These are phyloP conservation scores for Bucorvus abyssinicus DNA, from an alignment of 2,797 vertebrate species.

Conservation along the genomic window DNA sequence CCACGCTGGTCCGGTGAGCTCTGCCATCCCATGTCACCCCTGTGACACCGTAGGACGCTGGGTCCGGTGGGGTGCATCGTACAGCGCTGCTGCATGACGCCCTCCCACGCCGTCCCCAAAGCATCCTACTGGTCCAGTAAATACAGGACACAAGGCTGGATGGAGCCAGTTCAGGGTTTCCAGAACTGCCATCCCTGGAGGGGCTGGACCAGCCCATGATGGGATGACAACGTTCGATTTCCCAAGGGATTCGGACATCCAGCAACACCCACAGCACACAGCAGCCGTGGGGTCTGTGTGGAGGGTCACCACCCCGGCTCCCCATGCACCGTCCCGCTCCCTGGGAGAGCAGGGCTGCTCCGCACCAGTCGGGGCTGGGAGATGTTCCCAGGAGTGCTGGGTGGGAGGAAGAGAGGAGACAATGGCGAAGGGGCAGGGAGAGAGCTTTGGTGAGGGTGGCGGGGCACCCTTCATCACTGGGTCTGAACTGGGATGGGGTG, in stretches of 20 bases:
- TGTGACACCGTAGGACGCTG: rapidly evolving
- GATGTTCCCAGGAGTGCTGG: no score
- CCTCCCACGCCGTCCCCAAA: background rate
- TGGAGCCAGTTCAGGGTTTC: background rate
- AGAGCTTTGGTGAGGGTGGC: background rate
- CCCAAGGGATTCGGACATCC: background rate
- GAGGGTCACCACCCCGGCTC: background rate
- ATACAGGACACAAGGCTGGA: background rate
- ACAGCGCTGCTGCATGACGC: rapidly evolving
- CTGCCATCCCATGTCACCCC: background rate
- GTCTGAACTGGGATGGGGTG: no score
- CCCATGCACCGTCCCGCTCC: no score
- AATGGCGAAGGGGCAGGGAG: background rate
- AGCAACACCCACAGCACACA: no score
- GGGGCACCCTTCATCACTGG: background rate
- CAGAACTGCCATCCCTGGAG: no score
- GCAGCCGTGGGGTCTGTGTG: no score
- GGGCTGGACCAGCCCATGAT: background rate
- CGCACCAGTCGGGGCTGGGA: no score
- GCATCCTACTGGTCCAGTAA: background rate
- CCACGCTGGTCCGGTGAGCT: rapidly evolving
- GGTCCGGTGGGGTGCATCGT: rapidly evolving
- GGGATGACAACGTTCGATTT: background rate
- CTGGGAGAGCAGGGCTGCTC: no score
- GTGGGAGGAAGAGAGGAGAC: no score